phyloP scores from a whole-genome alignment of 2,888 invertebrate genomes.

The Diploptera punctata region DNA sequence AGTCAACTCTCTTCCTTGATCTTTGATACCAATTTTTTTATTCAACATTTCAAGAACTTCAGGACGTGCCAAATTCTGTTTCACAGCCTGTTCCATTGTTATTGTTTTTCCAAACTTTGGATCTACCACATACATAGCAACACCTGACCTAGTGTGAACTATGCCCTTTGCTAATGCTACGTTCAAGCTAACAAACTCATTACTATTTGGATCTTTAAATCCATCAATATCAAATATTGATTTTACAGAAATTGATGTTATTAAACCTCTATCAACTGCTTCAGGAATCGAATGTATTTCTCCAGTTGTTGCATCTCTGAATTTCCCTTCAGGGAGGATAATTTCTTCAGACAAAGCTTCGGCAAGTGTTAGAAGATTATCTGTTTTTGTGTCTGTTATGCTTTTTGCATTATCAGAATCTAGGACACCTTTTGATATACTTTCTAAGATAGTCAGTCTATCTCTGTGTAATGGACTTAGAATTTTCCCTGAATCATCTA shows the following conservation, averaged over 20 bases:
- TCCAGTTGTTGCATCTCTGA: constrained; percentile 75
- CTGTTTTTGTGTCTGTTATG: constrained; percentile 79
- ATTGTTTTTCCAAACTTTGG: constrained; percentile 77
- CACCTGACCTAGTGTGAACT: constrained; percentile 74
- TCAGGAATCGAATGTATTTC: constrained; percentile 80
- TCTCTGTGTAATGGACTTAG: constrained; percentile 80
- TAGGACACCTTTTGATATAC: constrained; percentile 84
- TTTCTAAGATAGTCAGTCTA: constrained; percentile 81
- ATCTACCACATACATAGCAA: constrained; percentile 71
- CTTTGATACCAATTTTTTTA: constrained; percentile 80
- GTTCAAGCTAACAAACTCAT: constrained; percentile 85
- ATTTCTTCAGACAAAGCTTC: constrained; percentile 86
- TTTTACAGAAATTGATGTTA: constrained; percentile 85
- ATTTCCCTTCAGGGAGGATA: constrained; percentile 75
- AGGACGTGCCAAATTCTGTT: constrained; percentile 79
- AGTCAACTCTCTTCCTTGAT: constrained; percentile 75
- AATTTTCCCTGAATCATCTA: constrained; percentile 79
- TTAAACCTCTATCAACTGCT: constrained; percentile 88
- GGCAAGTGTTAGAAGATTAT: constrained; percentile 80
- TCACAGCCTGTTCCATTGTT: constrained; percentile 79
- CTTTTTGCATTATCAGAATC: constrained; percentile 86
- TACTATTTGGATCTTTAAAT: constrained; percentile 81
- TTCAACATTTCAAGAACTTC: constrained; percentile 87
- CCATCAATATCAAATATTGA: constrained; percentile 93
- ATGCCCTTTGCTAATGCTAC: constrained; percentile 78